Evolutionary conservation across 37 sponge, comb jelly and placozoan species (phyloP), one percentile per base, ranked within the genome.

Genomic region (Halisarca cf. caerulea): DNA sequence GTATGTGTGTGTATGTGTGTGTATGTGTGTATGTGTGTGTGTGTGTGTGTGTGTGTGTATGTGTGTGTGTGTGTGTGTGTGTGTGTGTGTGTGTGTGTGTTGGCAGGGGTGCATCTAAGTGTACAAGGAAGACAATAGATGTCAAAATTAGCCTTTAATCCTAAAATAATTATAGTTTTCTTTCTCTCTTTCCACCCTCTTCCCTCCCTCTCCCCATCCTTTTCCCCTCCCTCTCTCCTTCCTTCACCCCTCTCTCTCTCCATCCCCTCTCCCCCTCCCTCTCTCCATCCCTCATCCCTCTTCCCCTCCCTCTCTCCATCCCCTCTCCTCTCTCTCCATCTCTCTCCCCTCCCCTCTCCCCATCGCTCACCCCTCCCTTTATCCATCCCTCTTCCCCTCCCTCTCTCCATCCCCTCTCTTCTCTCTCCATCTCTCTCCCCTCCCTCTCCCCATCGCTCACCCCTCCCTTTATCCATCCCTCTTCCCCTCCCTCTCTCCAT

Each of bases 1-100:
- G 75, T 73, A 38, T 73, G 75, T 73, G 75, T 73, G 75, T 27
- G 38, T 73, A 38, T 73, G n/a, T 27, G 75, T 73, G 75, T 73
- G 75, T 27, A 21, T 30, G 75, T 73, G 75, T 27, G 44, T 33
- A 38, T 73, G 75, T 33, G n/a, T 73, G 75, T 73, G 75, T 73
- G 44, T 27, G 75, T 33, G 38, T 35, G 44, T 27, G 38, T 73
- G 38, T 73, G 44, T 27, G 38, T 61, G 30, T 6, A 23, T 15
- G 64, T 61, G 64, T 61, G 64, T 61, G 64, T 15, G 23, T 61
- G 64, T 61, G 64, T 61, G 64, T 61, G 64, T 61, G 64, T 61
- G 64, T 61, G 64, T 61, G 64, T 61, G 64, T 73, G 75, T 73
- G 44, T 73, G 38, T 73, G 75, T 73, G 44, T 73, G 75, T 73